phyloP scores from a whole-genome alignment of 1,140 invertebrate species.

The Leptestheria dahalacensis region DNA sequence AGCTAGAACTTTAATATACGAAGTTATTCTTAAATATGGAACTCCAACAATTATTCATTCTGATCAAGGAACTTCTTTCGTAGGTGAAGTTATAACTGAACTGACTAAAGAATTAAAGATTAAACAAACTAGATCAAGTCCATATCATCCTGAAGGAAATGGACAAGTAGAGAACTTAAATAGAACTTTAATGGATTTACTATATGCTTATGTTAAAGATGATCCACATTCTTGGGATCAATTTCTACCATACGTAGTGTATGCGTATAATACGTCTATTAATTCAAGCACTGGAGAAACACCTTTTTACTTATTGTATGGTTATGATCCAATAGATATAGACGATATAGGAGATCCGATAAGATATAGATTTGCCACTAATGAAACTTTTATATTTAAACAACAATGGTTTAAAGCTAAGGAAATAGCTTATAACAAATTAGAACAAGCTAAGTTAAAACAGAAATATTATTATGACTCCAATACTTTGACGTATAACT shows the following conservation, averaged over 20 bases:
- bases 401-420: neutral
- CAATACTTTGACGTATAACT: neutral
- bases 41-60: constrained; percentile 22
- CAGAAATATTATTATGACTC: neutral
- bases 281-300: constrained; percentile 1
- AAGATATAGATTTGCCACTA: neutral
- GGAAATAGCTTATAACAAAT: neutral
- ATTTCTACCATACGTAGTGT: neutral
- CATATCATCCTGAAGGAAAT: constrained; percentile 16
- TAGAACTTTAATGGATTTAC: constrained; percentile 20
- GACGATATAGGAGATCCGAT: neutral
- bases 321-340: neutral
- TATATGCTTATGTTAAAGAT: constrained; percentile 11
- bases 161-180: constrained; percentile 22
- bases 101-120: constrained; percentile 17
- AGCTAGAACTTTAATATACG: neutral
- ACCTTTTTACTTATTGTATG: constrained; percentile 10
- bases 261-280: neutral
- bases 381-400: neutral
- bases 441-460: neutral
- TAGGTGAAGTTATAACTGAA: constrained; percentile 12
- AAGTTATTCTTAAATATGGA: constrained; percentile 12
- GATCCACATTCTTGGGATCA: neutral
- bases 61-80: constrained; percentile 18
- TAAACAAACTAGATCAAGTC: constrained; percentile 17